Evolutionary conservation across 2,888 invertebrate genomes (phyloP).

Genomic region (Schizotus pectinicornis): DNA sequence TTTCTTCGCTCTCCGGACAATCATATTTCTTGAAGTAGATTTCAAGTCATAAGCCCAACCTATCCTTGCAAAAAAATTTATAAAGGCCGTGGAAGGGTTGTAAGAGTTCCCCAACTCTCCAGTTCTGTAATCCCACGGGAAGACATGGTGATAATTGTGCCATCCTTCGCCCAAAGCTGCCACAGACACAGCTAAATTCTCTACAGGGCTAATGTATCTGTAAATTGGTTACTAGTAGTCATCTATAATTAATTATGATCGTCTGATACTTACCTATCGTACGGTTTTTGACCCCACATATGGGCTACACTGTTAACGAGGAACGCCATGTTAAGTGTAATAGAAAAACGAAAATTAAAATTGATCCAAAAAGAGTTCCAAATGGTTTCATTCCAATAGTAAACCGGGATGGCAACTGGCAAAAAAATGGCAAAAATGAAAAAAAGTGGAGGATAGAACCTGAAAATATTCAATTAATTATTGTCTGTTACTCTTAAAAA

Average conservation of each 20-base stretch:
- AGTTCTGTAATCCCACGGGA: constrained; percentile 66
- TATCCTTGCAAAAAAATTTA: constrained; percentile 77
- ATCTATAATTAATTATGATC: too few species aligned
- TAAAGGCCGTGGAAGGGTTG: constrained; percentile 81
- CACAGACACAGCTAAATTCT: constrained; percentile 75
- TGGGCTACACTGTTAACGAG: constrained; percentile 95
- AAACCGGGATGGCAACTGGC: constrained; percentile 80
- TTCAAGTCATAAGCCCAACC: constrained; percentile 86
- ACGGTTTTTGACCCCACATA: constrained; percentile 91
- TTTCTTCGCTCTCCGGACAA: constrained; percentile 63
- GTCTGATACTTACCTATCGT: constrained; percentile 74
- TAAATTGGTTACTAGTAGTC: constrained; percentile 31
- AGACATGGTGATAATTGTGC: constrained; percentile 85
- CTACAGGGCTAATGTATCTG: constrained; percentile 76
- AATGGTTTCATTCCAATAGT: constrained; percentile 82
- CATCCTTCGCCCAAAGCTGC: constrained; percentile 82
- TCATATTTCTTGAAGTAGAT: constrained; percentile 54
- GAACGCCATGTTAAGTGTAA: constrained; percentile 90
- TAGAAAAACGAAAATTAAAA: constrained; percentile 80
- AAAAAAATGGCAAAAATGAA: constrained; percentile 74
- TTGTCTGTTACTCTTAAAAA: neutral
- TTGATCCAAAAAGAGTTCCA: constrained; percentile 83
- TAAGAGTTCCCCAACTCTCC: constrained; percentile 58
- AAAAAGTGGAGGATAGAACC: constrained; percentile 75
- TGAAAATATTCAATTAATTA: constrained; percentile 50